Evolutionary conservation across 2,888 invertebrate genomes (phyloP), one percentile per base, ranked within the genome.

Genomic region (Cataglyphis livida): DNA sequence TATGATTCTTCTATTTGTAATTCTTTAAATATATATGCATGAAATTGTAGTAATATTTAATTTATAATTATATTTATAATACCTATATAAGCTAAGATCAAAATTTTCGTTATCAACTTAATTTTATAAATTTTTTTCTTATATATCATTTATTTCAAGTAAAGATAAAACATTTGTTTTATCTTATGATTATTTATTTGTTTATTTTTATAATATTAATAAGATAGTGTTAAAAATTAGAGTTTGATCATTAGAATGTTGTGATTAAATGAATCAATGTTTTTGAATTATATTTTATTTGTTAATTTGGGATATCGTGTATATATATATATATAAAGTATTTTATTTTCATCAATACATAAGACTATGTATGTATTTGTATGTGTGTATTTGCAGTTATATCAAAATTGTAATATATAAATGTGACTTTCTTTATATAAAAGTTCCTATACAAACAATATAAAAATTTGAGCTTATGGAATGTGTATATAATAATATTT

Each of bases 371-470:
- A 48, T 5, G 18, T 48, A 48, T 48, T 7, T n/a, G 7, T 51
- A 0, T 51, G 2, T n/a, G 7, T 51, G 1, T 28, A 70, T 38
- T 38, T 57, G 28, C 4, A 12, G 7, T 73, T 73, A 61, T 41
- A 74, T 51, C 6, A 61, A 74, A 61, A 28, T 73, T n/a, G 5
- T 74, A 44, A 61, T 61, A 61, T 44, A 61, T 51, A 51, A 61
- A 44, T 59, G 48, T 73, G 38, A 2, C 7, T 51, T 73, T 32
- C 15, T 74, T 61, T 2, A 32, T 59, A 73, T 61, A 71, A 71
- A 51, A 28, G 5, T 6, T 25, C 32, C 44, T 41, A 12, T 44
- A 21, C 15, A 15, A 44, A 74, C 2, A 15, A 7, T 41, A 73
- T 73, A 28, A n/a, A 25, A 12, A 59, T 61, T 61, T 28, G 0